These are phyloP conservation scores for Buceros bicornis DNA, from an alignment of 2,797 vertebrate genomes.

Conservation along the genomic window DNA sequence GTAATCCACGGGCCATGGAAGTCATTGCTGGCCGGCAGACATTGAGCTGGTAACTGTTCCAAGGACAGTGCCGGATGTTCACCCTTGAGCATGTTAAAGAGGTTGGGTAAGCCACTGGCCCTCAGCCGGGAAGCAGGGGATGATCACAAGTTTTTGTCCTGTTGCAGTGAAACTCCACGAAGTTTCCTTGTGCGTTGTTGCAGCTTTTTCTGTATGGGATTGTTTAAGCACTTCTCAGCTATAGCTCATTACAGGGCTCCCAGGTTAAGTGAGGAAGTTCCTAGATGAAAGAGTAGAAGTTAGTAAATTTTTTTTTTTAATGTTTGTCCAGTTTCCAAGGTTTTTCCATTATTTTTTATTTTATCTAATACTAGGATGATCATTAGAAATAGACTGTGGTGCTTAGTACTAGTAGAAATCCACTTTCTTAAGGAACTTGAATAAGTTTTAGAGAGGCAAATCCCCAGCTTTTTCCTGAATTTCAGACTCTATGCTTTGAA, in stretches of 20 bases:
- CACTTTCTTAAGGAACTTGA: background rate
- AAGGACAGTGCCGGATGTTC: background rate
- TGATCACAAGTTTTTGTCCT: background rate
- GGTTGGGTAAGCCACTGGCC: background rate
- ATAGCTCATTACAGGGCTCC: accelerated
- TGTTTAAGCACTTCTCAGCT: background rate
- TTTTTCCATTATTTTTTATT: background rate
- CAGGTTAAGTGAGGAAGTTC: background rate
- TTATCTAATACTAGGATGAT: background rate
- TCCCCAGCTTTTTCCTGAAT: background rate
- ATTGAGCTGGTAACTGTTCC: background rate
- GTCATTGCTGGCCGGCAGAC: background rate
- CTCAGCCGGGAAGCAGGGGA: background rate
- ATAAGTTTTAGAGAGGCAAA: background rate
- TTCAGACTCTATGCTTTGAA: background rate
- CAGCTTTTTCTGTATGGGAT: background rate
- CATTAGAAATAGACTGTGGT: background rate
- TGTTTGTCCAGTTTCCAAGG: background rate
- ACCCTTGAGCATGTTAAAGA: background rate
- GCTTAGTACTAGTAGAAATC: background rate
- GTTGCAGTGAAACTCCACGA: background rate
- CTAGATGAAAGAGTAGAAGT: background rate
- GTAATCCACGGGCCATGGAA: background rate
- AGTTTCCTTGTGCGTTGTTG: background rate
- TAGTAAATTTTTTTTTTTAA: background rate